phyloP scores from a whole-genome alignment of 2,113 vertebrate genomes.

The Heterotis niloticus region DNA sequence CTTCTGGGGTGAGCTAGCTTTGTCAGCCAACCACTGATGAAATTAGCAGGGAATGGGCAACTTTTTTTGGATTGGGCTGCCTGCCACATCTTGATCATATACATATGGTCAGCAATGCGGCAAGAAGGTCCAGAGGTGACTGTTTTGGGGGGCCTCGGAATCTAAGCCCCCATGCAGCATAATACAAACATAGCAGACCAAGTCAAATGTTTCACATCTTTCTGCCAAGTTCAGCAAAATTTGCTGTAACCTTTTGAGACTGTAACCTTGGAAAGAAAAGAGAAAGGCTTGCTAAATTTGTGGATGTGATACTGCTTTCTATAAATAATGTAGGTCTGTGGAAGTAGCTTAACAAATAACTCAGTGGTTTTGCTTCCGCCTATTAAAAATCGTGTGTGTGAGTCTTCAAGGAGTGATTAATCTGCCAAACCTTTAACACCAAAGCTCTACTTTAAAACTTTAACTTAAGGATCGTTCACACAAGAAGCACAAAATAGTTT shows the following conservation, averaged over 20 bases:
- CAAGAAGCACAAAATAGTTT: too few relatives aligned
- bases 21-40: constrained; percentile 45
- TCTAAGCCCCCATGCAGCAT: constrained; percentile 33
- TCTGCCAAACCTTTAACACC: not conserved
- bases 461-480: not conserved
- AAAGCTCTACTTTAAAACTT: not conserved
- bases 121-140: constrained; percentile 46
- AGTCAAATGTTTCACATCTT: constrained; percentile 40
- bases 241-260: constrained; percentile 31
- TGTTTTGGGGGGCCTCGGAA: constrained; percentile 38
- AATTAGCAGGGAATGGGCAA: constrained; percentile 39
- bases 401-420: not conserved
- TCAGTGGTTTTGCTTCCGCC: not conserved
- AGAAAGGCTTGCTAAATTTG: not conserved
- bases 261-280: not conserved
- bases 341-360: not conserved
- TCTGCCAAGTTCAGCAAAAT: constrained; percentile 36
- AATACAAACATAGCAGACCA: constrained; percentile 53
- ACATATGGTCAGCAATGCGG: constrained; percentile 55
- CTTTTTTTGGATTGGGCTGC: constrained; percentile 41
- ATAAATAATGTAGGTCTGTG: not conserved
- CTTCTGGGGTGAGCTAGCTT: constrained; percentile 48
- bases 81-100: constrained; percentile 56
- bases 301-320: not conserved
- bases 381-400: not conserved